Base-by-base conservation (phyloP, 2,113 vertebrate species). In the Corythaeola cristata region DNA sequence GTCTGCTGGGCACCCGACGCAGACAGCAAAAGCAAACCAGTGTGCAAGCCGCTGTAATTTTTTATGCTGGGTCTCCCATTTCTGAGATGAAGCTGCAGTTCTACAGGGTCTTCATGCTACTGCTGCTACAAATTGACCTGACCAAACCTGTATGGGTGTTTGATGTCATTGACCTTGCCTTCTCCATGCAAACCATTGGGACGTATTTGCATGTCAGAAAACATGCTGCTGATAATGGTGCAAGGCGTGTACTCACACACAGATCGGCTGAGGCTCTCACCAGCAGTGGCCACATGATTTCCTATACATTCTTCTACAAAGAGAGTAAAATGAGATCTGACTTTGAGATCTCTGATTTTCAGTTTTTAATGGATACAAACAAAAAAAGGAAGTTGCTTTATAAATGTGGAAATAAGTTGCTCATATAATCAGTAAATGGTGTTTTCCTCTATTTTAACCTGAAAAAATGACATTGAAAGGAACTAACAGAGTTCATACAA, bases 131-230 rank as follows among this genome's bases (percentile, higher is more conserved):
- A 62, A 69, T 9, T 50, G 32, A 32, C 41, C 66, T 52, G 28
- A 50, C 20, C 81, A 81, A 79, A 58, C 11, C 37, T 19, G 5
- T 23, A 9, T 71, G 44, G 44, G 60, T 73, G 30, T 50, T 87
- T 62, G 50, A 76, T 62, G 33, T 90, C 64, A 60, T 71, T 26
- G 67, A 1, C 28, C 7, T 73, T 17, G 3, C 30, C 20, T 76
- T 41, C 67, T 19, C 2, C 19, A 4, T 58, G 52, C 39, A 87
- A 85, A 45, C 15, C 27, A 32, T 18, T 22, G 56, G 74, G n/a
- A 55, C 0, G 0, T 11, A 11, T n/a, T 52, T 60, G 47, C 58
- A 26, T 13, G 1, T 39, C 23, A 84, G n/a, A 50, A 73, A 69
- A 47, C 2, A 1, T 56, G 44, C 27, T 74, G 28, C 33, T 67